Percentiles rank a stretch among this genome's conserved stretches.
phyloP scores from a whole-genome alignment of 2,888 invertebrate species.

The Diplazon laetatorius region DNA sequence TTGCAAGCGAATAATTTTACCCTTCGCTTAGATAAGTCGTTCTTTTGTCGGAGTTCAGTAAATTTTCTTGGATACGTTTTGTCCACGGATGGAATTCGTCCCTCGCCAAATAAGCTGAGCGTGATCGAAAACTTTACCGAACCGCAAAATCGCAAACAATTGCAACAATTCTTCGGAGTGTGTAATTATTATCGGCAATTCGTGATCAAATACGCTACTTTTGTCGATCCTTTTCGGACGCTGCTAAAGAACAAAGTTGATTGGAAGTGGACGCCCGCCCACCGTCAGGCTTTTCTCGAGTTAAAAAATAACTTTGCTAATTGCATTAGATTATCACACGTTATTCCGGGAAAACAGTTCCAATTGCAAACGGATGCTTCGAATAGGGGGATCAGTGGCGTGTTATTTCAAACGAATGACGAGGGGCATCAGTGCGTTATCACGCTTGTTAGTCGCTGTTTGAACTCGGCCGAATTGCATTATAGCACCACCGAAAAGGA shows the following conservation, averaged over 20 bases:
- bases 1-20: slow-evolving; percentile 56
- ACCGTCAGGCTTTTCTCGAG: slow-evolving; percentile 50
- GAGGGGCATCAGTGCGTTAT: no score
- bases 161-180: slow-evolving; percentile 67
- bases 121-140: slow-evolving; percentile 68
- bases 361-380: no score
- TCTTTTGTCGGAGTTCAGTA: slow-evolving; percentile 52
- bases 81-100: slow-evolving; percentile 49
- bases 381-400: no score
- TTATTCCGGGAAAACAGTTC: no score
- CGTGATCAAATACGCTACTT: slow-evolving; percentile 24
- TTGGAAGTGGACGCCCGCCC: slow-evolving; percentile 60
- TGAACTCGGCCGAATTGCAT: no score
- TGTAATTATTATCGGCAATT: slow-evolving; percentile 61
- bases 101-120: slow-evolving; percentile 61
- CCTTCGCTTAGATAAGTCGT: slow-evolving; percentile 67
- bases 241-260: slow-evolving; percentile 50
- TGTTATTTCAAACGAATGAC: no score
- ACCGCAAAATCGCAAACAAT: slow-evolving; percentile 68
- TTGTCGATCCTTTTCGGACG: slow-evolving; percentile 56
- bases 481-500: no score
- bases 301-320: slow-evolving; percentile 63
- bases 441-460: no score
- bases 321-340: no score
- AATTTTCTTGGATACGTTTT: slow-evolving; percentile 64